Evolutionary conservation across 2,888 invertebrate species (phyloP), one percentile per base, ranked within the genome.

Genomic region (Leistus spinibarbis): DNA sequence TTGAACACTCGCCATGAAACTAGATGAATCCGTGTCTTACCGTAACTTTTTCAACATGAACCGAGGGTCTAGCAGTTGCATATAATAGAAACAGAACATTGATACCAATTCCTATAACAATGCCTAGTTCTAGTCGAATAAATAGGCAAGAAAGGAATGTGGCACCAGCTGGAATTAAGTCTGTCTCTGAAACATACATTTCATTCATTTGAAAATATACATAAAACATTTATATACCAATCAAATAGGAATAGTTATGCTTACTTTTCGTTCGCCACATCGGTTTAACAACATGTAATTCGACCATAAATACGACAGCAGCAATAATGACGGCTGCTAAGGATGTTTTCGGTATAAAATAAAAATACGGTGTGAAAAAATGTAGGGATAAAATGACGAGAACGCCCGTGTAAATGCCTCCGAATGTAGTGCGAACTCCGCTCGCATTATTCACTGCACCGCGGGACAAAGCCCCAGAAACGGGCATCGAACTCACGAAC

Each of bases 381-480:
- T 90, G 90, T 23, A 88, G 82, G 0, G 88, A 86, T 3, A 88
- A 78, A 69, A 88, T 85, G 10, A 88, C 88, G 54, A 88, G 82
- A 53, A 88, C 83, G 78, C 91, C 91, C 2, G 91, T 91, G 79
- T 90, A 89, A 56, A 91, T 83, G 5, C 92, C 91, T 10, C 91
- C 91, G 67, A 91, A 87, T 2, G 92, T 91, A 0, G 92, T 92
- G 78, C 88, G 87, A 0, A 92, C 92, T 0, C 92, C 92, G 79
- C 91, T 91, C 56, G 91, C 91, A 78, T 92, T 89, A 82, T 93
- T 92, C 3, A 93, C 91, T 19, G 92, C 92, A 16, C 92, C 90
- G 40, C 90, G 83, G 9, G 90, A 89, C 17, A 90, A 83, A 0
- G 89, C 89, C 76, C 90, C 91, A 77, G 89, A 87, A 1, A 91